Conservation (phyloP, 2,113 vertebrate genomes). For the Pituophis catenifer region DNA sequence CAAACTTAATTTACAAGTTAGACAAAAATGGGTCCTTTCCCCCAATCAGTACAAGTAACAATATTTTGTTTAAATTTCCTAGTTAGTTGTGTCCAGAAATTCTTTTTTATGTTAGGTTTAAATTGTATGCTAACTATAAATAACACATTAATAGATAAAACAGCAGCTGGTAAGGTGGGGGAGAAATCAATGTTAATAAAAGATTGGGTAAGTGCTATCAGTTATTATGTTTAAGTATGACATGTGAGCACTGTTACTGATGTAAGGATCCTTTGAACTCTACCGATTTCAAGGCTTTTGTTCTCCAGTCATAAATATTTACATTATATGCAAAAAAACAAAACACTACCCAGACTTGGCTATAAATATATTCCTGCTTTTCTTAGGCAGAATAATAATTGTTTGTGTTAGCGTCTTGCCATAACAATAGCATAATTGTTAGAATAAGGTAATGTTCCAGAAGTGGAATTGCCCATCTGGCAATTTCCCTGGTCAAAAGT, state of each 20-base stretch:
- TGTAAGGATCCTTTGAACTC: background rate
- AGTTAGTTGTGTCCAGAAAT: background rate
- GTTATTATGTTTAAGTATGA: background rate
- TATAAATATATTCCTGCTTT: background rate
- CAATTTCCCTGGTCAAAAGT: background rate
- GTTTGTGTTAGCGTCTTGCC: background rate
- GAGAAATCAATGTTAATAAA: background rate
- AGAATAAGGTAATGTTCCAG: background rate
- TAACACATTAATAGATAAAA: background rate
- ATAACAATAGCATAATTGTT: background rate
- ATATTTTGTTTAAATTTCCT: background rate
- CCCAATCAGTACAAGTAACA: background rate
- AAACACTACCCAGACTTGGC: background rate
- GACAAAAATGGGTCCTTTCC: background rate
- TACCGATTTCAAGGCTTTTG: slow-evolving; percentile 3
- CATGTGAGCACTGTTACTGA: background rate
- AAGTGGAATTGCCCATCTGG: background rate
- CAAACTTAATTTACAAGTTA: background rate
- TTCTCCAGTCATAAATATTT: slow-evolving; percentile 28
- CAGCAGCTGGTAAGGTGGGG: background rate
- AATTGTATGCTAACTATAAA: background rate
- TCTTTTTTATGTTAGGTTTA: background rate
- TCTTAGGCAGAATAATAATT: background rate
- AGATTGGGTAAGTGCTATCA: background rate
- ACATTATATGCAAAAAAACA: slow-evolving; percentile 25